These are phyloP conservation scores for Bombyx mandarina DNA, from an alignment of 1,140 invertebrate species.

Conservation along the genomic window DNA sequence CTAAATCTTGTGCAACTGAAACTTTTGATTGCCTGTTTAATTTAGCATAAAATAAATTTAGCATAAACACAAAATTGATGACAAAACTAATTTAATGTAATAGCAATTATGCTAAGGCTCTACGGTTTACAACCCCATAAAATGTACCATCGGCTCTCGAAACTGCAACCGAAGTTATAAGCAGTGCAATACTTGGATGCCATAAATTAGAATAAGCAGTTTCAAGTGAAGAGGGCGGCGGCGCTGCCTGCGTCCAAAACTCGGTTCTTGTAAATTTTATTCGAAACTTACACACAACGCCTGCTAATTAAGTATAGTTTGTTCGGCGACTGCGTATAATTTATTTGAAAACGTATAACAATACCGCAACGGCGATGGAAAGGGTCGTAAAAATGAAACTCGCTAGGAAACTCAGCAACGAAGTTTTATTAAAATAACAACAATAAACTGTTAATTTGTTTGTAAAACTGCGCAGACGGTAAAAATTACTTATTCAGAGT, in stretches of 20 bases:
- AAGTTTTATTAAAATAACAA: conserved; percentile 70
- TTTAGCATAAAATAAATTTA: conserved; percentile 14
- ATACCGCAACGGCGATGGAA: conserved; percentile 51
- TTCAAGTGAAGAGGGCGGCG: conserved; percentile 38
- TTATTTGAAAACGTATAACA: conserved; percentile 57
- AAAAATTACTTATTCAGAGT: conserved; percentile 66
- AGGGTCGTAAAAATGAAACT: conserved; percentile 61
- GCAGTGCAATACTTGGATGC: conserved; percentile 50
- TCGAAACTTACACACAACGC: conserved; percentile 5
- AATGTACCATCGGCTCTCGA: conserved; percentile 53
- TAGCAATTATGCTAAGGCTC: conserved; percentile 61
- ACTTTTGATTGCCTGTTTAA: conserved; percentile 1
- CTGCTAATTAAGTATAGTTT: conserved; percentile 8
- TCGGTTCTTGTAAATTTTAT: conserved; percentile 2
- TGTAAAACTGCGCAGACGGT: conserved; percentile 67
- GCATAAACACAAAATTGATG: conserved; percentile 50
- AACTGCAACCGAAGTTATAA: conserved; percentile 63
- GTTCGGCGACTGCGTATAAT: conserved; percentile 10
- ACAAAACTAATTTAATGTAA: conserved; percentile 57
- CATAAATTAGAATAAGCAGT: conserved; percentile 67
- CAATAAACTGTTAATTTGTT: conserved; percentile 67
- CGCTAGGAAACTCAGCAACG: conserved; percentile 44
- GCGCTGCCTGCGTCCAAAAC: conserved; percentile 13
- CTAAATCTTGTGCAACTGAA: neutral
- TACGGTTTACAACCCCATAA: conserved; percentile 61